A percentile compares a stretch with the other conserved stretches of the same genome.
Conservation (phyloP, 2,888 invertebrate genomes). For the Pyrrhia umbra region DNA sequence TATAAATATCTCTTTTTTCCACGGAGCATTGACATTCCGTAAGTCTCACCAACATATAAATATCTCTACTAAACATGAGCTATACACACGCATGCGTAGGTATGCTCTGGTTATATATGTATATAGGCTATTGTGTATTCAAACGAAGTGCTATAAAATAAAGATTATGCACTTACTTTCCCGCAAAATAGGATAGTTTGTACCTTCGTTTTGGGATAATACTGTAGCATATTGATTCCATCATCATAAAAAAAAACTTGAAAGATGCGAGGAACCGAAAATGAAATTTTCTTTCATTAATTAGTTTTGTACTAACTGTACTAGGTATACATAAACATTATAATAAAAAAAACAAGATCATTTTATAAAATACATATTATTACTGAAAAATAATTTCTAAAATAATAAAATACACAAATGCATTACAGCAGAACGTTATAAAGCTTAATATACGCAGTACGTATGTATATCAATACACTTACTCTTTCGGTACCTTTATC, state of each 20-base stretch:
- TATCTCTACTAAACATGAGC: not conserved
- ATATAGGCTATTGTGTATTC: not conserved
- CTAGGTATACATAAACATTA: too few species aligned
- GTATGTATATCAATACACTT: not conserved
- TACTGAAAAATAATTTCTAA: too few species aligned
- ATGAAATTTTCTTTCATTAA: too few species aligned
- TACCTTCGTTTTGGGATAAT: slow-evolving; percentile 10
- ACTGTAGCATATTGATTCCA: not conserved
- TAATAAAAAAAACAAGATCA: too few species aligned
- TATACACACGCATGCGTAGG: too few species aligned
- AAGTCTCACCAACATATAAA: not conserved
- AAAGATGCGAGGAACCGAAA: not conserved
- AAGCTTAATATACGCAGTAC: not conserved
- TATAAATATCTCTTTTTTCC: not conserved
- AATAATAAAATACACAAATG: too few species aligned
- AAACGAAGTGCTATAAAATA: slow-evolving; percentile 27
- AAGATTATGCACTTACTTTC: slow-evolving; percentile 24
- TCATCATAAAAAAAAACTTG: slow-evolving; percentile 4
- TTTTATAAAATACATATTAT: too few species aligned
- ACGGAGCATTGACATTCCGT: not conserved
- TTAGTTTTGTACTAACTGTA: slow-evolving; percentile 5
- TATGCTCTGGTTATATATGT: too few species aligned
- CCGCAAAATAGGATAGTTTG: slow-evolving; percentile 14
- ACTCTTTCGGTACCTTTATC: not conserved
- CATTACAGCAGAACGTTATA: not conserved